These are phyloP conservation scores for Todus mexicanus DNA, from an alignment of 2,797 vertebrate species.

Conservation along the genomic window DNA sequence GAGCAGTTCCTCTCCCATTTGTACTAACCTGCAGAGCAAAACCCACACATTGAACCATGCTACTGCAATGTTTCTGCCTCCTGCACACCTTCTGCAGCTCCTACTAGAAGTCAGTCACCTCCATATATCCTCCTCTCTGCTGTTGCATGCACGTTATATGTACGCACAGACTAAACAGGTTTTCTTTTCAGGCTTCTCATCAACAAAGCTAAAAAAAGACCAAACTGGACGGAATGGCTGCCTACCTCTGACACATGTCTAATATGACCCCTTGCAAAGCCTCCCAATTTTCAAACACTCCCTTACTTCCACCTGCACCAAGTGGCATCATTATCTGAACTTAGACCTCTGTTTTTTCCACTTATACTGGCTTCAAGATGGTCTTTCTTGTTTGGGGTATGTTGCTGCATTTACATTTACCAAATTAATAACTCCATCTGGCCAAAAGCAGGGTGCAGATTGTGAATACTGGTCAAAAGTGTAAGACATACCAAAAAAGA, in stretches of 20 bases:
- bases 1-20: background rate
- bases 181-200: background rate
- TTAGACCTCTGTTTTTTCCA: background rate
- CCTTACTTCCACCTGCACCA: background rate
- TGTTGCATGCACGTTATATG: background rate
- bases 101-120: background rate
- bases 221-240: background rate
- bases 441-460: background rate
- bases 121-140: background rate
- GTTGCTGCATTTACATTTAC: background rate
- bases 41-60: background rate
- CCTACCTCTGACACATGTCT: background rate
- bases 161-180: background rate
- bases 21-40: background rate
- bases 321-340: background rate
- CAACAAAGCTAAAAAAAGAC: background rate
- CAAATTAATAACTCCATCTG: background rate
- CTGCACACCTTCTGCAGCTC: background rate
- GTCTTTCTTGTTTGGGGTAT: background rate
- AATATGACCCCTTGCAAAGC: background rate
- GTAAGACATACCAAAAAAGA: background rate
- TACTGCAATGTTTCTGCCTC: background rate
- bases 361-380: background rate
- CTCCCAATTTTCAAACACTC: background rate
- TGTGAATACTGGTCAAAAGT: background rate